Evolutionary conservation across 2,888 invertebrate species (phyloP).

Genomic region (Athetis lepigone): DNA sequence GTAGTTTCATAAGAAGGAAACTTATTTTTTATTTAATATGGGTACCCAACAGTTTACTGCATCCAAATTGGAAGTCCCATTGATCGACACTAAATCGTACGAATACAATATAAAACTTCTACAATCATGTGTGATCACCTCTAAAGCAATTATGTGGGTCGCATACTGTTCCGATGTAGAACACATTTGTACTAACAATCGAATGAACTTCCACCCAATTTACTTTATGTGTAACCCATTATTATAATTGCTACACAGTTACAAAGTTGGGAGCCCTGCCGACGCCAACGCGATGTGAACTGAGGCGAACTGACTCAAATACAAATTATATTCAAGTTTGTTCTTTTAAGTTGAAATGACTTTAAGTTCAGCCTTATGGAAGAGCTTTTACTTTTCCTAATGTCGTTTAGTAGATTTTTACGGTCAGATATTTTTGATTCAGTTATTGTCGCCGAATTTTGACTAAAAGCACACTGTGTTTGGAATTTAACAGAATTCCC

Average conservation of each 20-base stretch:
- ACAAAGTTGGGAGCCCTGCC: constrained; percentile 73
- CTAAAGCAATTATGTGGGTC: constrained; percentile 69
- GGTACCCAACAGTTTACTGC: not conserved
- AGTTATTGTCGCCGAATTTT: constrained; percentile 25
- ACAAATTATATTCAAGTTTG: constrained; percentile 72
- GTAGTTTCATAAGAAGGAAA: not conserved
- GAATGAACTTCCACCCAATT: constrained; percentile 83
- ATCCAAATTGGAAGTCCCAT: constrained; percentile 1
- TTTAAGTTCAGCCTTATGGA: constrained; percentile 59
- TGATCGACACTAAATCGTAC: constrained; percentile 11
- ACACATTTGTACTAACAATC: constrained; percentile 79
- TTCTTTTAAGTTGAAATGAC: constrained; percentile 68
- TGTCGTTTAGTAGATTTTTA: constrained; percentile 54
- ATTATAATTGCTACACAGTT: constrained; percentile 84
- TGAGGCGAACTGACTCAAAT: constrained; percentile 71
- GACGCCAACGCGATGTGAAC: constrained; percentile 70
- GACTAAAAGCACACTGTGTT: constrained; percentile 16
- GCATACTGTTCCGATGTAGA: constrained; percentile 69
- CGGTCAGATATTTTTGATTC: constrained; percentile 44
- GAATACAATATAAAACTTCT: constrained; percentile 46
- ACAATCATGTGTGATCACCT: constrained; percentile 58
- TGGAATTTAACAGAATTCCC: constrained; percentile 6
- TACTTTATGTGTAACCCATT: constrained; percentile 85
- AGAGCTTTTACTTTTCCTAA: constrained; percentile 57
- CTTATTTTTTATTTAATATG: not conserved